These are phyloP conservation scores for Isotomurus palustris DNA, from an alignment of 2,888 invertebrate species.

Conservation along the genomic window DNA sequence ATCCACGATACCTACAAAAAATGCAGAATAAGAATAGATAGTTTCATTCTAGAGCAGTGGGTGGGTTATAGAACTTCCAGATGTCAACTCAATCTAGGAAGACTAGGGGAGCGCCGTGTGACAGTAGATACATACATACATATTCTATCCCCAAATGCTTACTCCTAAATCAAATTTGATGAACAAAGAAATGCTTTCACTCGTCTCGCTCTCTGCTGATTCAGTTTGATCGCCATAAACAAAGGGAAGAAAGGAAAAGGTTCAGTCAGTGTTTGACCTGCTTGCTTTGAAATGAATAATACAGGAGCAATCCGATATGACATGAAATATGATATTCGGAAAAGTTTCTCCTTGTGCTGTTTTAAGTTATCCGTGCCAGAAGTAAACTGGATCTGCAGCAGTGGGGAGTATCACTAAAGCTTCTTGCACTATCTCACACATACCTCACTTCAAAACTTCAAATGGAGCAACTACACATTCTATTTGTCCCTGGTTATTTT, in stretches of 20 bases:
- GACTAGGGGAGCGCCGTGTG: not conserved
- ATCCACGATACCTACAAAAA: constrained; percentile 70
- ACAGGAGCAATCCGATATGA: constrained; percentile 13
- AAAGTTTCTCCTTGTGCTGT: constrained; percentile 1
- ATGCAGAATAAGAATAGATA: constrained; percentile 14
- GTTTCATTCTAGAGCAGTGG: no score
- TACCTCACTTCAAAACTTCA: no score
- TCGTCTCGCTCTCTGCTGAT: not conserved
- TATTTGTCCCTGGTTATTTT: no score
- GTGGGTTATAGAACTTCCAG: no score
- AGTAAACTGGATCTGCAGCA: no score
- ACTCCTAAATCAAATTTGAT: constrained; percentile 15
- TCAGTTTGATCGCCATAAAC: constrained; percentile 5
- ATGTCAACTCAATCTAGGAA: not conserved
- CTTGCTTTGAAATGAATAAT: constrained; percentile 16
- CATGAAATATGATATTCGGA: constrained; percentile 12
- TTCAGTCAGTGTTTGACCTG: constrained; percentile 9
- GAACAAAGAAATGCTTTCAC: constrained; percentile 16
- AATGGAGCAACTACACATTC: no score
- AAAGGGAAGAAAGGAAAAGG: constrained; percentile 3
- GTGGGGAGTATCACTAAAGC: no score
- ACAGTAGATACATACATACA: not conserved
- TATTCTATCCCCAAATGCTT: not conserved
- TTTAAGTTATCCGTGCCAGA: constrained; percentile 4
- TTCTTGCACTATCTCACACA: no score